These are phyloP conservation scores for Desmodus rotundus DNA, from an alignment of 2,113 vertebrate genomes.

Conservation along the genomic window DNA sequence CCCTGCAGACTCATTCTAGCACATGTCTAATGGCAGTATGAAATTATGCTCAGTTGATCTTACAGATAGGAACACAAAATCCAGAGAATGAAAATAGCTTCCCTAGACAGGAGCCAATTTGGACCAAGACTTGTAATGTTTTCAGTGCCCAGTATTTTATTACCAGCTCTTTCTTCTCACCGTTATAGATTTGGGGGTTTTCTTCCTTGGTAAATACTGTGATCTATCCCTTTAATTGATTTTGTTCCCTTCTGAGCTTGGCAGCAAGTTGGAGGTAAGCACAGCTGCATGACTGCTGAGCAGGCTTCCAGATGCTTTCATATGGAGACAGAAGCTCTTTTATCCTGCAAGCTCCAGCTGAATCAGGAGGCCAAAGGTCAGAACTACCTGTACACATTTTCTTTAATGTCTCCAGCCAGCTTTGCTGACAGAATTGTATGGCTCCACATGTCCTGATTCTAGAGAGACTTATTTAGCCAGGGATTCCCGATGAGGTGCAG, in stretches of 20 bases:
- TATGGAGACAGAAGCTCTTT: constrained; percentile 63
- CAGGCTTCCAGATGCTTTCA: constrained; percentile 63
- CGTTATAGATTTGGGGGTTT: constrained; percentile 32
- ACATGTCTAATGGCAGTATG: neutral
- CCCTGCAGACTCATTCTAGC: neutral
- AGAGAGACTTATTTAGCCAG: constrained; percentile 29
- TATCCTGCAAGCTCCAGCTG: constrained; percentile 52
- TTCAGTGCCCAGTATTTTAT: neutral
- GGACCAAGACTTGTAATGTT: neutral
- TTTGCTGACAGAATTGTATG: constrained; percentile 45
- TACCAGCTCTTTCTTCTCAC: neutral
- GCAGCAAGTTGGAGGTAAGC: constrained; percentile 66
- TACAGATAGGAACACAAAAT: constrained; percentile 23
- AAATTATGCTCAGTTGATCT: neutral
- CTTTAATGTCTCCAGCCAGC: constrained; percentile 45
- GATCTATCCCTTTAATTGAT: constrained; percentile 68
- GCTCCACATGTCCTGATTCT: constrained; percentile 37
- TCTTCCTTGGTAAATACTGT: constrained; percentile 52
- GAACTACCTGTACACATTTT: constrained; percentile 64
- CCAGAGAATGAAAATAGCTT: neutral
- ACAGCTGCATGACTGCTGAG: constrained; percentile 68
- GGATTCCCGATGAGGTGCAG: neutral
- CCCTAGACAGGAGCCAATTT: neutral
- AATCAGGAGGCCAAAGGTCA: constrained; percentile 64
- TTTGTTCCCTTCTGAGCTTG: constrained; percentile 64